Base-by-base conservation (phyloP, 2,888 invertebrate species). In the Mythimna pallens region DNA sequence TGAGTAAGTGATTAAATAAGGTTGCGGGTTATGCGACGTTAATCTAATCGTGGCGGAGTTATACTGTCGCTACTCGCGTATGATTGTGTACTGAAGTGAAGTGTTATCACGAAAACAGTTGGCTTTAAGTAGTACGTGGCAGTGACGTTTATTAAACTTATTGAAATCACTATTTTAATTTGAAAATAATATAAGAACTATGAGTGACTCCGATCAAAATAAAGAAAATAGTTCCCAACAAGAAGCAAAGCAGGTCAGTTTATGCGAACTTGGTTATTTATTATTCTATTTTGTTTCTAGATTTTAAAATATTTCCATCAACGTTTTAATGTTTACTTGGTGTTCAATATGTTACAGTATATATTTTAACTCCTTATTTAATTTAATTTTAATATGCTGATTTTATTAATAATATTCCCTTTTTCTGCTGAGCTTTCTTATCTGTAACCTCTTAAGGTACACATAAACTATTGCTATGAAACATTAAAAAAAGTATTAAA, bases 81-180 rank as follows among this genome's bases (percentile, higher is more conserved):
- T 73, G 73, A 76, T 70, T 77, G 87, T 85, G 80, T 78, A 76
- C 73, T 83, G 79, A 74, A 80, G 87, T 83, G 80, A 73, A 80
- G 86, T 89, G 91, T 94, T 95, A 95, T 94, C 94, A 93, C 85
- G 81, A 85, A 89, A 88, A 86, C 89, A 90, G 90, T 92, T 89
- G 90, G 91, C 90, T 86, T 87, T 90, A 81, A 87, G 87, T 87
- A 82, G 89, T 94, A 95, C 95, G 95, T 95, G 96, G 96, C 95
- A 89, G 88, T 94, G 92, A 83, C 76, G 81, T 78, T 63, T 73
- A 65, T 43, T 66, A 20, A 65, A 70, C 22, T 54, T 58, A 73
- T 72, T 36, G 50, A 65, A 75, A 65, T 76, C 36, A 22, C 43
- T 66, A 63, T 65, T 76, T 67, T 72, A 71, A 73, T 72, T 78